Base-by-base conservation (phyloP, 1,140 invertebrate genomes). In the Rhopalosiphum padi region DNA sequence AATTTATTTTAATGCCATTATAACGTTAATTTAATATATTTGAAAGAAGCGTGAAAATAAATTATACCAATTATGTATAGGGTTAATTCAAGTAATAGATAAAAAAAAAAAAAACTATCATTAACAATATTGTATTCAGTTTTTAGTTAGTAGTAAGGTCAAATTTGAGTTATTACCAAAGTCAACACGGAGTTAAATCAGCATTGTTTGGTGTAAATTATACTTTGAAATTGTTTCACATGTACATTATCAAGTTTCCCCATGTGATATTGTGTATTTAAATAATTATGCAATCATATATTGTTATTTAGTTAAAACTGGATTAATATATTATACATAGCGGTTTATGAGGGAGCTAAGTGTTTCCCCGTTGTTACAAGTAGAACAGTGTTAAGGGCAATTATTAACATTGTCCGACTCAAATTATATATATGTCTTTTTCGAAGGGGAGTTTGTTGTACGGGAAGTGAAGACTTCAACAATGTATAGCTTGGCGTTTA, bases 261-360 rank as follows among this genome's bases (percentile, higher is more conserved):
- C 82, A 23, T 18, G 43, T 41, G 43, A 18, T 41, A 41, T 46
- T 1, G 15, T 35, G 8, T 88, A 35, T 53, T 88, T 53, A 51
- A 88, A n/a, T 53, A 37, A 89, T 89, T 89, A 89, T 89, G 51
- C 2, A 55, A 89, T 89, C 51, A 55, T 35, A 55, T 18, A 55
- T 55, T 8, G 51, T 89, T 35, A 53, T 89, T 55, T 41, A 55
- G 88, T 89, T 89, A 22, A 89, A 89, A 89, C 35, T 53, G 87
- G 30, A 89, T 53, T 89, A 88, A 53, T 88, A 51, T 51, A 88
- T 88, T 30, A 88, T 35, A 51, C 46, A 6, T 18, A 22, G 35
- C 3, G 48, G 35, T 89, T 53, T 30, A 53, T 22, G n/a, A 46
- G 35, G 87, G 48, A 89, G 86, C 46, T 51, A 88, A 88, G 87